Percentiles rank a stretch among this genome's conserved stretches.
Evolutionary conservation across 2,888 invertebrate genomes (phyloP).

Genomic region (Clostera curtula): DNA sequence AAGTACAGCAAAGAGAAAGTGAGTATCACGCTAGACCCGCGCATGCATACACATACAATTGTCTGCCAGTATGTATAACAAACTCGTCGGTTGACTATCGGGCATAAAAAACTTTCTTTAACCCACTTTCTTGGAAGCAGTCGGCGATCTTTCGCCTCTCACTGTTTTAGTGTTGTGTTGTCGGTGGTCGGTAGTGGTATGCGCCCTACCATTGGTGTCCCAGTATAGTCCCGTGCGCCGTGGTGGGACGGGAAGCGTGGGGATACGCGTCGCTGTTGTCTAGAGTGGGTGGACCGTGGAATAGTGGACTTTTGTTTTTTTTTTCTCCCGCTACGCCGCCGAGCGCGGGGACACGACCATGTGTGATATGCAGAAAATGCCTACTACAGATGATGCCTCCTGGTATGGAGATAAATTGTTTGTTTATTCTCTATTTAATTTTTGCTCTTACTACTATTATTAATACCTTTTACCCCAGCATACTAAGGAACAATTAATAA

Average conservation of each 20-base stretch:
- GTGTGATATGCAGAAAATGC: constrained; percentile 72
- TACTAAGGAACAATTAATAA: too few relatives aligned
- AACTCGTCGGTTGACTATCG: constrained; percentile 52
- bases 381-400: constrained; percentile 57
- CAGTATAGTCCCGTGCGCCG: constrained; percentile 57
- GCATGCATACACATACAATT: constrained; percentile 38
- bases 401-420: constrained; percentile 46
- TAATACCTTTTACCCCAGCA: too few relatives aligned
- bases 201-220: constrained; percentile 65
- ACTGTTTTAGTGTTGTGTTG: constrained; percentile 58
- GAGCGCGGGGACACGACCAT: constrained; percentile 38
- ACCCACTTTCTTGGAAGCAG: constrained; percentile 66
- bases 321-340: constrained; percentile 44
- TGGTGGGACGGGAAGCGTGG: constrained; percentile 55
- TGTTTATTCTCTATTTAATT: constrained; percentile 10
- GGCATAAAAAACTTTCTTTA: constrained; percentile 72
- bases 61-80: constrained; percentile 47
- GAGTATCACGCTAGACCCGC: constrained; percentile 56
- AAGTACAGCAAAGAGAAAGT: constrained; percentile 73
- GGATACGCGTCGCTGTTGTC: constrained; percentile 44
- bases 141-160: constrained; percentile 62
- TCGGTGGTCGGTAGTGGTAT: constrained; percentile 60
- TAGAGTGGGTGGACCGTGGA: constrained; percentile 47
- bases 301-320: constrained; percentile 40
- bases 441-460: too few relatives aligned